Evolutionary conservation across 2,797 vertebrate species (phyloP), one percentile per base, ranked within the genome.

Genomic region (Coranthus polyacanthus): DNA sequence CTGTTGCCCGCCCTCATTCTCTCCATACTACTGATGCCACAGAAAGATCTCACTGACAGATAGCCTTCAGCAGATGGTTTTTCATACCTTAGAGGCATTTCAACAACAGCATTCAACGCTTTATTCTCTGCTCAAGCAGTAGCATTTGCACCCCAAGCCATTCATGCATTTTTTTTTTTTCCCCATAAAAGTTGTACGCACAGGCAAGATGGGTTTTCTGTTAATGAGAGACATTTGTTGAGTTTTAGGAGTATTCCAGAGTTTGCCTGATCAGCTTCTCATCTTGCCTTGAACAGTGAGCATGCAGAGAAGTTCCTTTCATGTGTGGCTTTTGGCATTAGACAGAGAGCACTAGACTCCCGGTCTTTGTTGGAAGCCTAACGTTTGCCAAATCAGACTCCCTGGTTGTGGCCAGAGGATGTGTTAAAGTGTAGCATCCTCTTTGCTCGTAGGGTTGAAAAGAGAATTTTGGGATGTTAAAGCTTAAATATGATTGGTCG

Each of bases 41-140:
- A 72, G 78, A 83, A 77, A 85, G 82, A 89, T 81, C 86, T 74
- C 58, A 86, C 62, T 83, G 90, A 92, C 87, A 86, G 92, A 93
- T 79, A 72, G 65, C 81, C 80, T 75, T 71, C 72, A 83, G 84
- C 93, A 94, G 91, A 89, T 94, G 92, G 76, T 61, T 85, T 71
- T 57, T 63, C 18, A 47, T 73, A 63, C 68, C 75, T 45, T 37
- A 38, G 49, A 71, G 83, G 68, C 56, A 75, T 84, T 75, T 67
- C 67, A 74, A 71, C 62, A 58, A 39, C 43, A 62, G 59, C 61
- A 79, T 75, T 67, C 43, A 56, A 67, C 12, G 12, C 52, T 79
- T 67, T 41, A 57, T 75, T 75, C 46, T 67, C 18, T 55, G 13
- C 56, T 72, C 55, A 64, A 39, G 70, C 74, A 44, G 42, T 51